Percentiles rank a stretch among this genome's conserved stretches.
Evolutionary conservation across 2,888 invertebrate species (phyloP).

Genomic region (Hyposoter didymator): DNA sequence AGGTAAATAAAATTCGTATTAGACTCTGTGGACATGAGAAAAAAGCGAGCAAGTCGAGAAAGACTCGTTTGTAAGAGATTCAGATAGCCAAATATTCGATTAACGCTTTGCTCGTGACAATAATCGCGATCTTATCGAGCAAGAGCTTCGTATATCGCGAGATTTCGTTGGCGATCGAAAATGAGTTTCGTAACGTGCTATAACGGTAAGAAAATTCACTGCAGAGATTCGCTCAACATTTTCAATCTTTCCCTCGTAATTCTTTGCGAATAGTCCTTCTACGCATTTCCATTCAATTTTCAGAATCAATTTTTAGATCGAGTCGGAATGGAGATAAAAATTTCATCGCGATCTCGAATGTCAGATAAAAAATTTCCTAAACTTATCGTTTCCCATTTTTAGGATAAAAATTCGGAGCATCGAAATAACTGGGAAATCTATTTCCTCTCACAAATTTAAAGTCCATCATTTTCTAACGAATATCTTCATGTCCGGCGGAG

Average conservation of each 20-base stretch:
- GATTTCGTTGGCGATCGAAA: neutral
- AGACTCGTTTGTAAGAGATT: neutral
- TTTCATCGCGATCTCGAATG: neutral
- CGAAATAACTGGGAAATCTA: neutral
- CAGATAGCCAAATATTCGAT: slow-evolving; percentile 2
- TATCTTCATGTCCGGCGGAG: neutral
- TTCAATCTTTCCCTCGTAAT: slow-evolving; percentile 9
- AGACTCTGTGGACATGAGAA: neutral
- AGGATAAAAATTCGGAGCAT: neutral
- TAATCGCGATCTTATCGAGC: slow-evolving; percentile 14
- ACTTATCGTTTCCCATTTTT: neutral
- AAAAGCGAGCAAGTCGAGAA: neutral
- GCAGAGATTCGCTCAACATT: neutral
- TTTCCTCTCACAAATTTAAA: neutral
- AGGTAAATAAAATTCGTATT: slow-evolving; percentile 22
- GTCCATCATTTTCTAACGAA: neutral
- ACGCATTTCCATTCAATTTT: neutral
- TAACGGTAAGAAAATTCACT: neutral
- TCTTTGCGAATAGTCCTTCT: neutral
- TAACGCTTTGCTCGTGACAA: slow-evolving; percentile 6
- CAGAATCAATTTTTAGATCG: neutral
- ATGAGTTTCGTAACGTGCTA: neutral
- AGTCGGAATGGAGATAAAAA: neutral
- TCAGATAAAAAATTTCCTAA: neutral
- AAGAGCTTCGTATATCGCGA: slow-evolving; percentile 1